Evolutionary conservation across 2,113 vertebrate genomes (phyloP), one percentile per base, ranked within the genome.

Genomic region (Elaphurus davidianus): DNA sequence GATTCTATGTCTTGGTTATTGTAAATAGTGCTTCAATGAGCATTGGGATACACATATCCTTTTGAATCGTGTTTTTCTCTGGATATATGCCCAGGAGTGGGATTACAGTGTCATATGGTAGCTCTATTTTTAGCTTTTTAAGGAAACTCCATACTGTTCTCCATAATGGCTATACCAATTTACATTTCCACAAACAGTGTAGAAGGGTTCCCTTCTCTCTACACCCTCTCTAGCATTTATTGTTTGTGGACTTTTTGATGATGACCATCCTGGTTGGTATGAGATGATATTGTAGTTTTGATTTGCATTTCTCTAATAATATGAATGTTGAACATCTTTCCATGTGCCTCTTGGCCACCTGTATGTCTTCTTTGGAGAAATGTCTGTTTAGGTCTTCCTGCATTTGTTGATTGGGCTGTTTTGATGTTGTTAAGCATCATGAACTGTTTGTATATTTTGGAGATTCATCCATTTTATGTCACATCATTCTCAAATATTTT

Each of bases 81-180:
- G 40, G 36, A 43, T 23, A 43, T 43, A 25, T 76, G 71, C 71
- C 71, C 23, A 76, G 11, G 40, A 43, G 71, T 43, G 40, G 36
- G 12, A 76, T 14, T 43, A 6, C 36, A 27, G 36, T 25, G 71
- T 43, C 23, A 76, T 14, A 27, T 0, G 0, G 36, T 7, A 76
- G 11, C 36, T 76, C 36, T 76, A 76, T 76, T 43, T 76, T 76
- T 27, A 43, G 23, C 19, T 76, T 27, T 43, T 27, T 14, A 76
- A 76, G 71, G 71, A 43, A 43, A 6, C 1, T 76, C 40, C 40
- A 7, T 43, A 40, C 36, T 43, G 40, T 43, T 15, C 71, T 76
- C 71, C 71, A 43, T 76, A 76, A 43, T 76, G 36, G 36, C 23
- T 76, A 12, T 43, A 27, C 71, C 36, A 76, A 76, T 76, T 76